Base-by-base conservation (phyloP, 2,113 vertebrate species). In the Elachura formosa region DNA sequence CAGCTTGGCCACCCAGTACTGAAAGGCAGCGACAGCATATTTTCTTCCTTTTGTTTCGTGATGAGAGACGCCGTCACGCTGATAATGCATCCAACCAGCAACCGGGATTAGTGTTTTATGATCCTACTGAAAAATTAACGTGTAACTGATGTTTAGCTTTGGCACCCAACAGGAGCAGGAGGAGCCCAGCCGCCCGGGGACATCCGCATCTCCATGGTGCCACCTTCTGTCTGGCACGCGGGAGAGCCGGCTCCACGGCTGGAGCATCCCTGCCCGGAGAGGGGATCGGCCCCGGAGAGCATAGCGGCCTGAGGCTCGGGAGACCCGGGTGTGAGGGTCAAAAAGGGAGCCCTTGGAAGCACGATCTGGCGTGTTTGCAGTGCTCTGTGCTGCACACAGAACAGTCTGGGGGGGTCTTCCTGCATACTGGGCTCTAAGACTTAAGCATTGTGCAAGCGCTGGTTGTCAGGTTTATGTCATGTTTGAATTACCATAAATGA, bases 201-300 rank as follows among this genome's bases (percentile, higher is more conserved):
- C 56, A 43, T 54, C 4, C 10, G 4, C 3, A 82, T 89, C 84
- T 36, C 87, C 91, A 36, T 14, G 94, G 71, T 89, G 93, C 93
- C 94, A 95, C 84, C 93, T 96, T 91, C 93, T 2, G 75, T 73
- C 89, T 18, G 85, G 62, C 90, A 36, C 4, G 4, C 34, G 36
- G 3, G 17, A 31, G 63, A 38, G 72, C 33, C 33, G 14, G 48
- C 38, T 62, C 51, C 8, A 3, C 56, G 55, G 46, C 46, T 34
- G 38, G 29, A 48, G 22, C 0, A 20, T 6, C 5, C 4, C 45
- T 24, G 63, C n/a, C 2, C 14, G 64, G 64, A 9, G 26, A 63
- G 21, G 8, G 40, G 23, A 79, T 2, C 11, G 43, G 36, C 24
- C 54, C 55, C 18, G 3, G 45, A 43, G 77, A 54, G 41, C 19